A percentile compares a stretch with the other conserved stretches of the same genome.
phyloP scores from a whole-genome alignment of 2,888 invertebrate species.

The Liposcelis brunnea region DNA sequence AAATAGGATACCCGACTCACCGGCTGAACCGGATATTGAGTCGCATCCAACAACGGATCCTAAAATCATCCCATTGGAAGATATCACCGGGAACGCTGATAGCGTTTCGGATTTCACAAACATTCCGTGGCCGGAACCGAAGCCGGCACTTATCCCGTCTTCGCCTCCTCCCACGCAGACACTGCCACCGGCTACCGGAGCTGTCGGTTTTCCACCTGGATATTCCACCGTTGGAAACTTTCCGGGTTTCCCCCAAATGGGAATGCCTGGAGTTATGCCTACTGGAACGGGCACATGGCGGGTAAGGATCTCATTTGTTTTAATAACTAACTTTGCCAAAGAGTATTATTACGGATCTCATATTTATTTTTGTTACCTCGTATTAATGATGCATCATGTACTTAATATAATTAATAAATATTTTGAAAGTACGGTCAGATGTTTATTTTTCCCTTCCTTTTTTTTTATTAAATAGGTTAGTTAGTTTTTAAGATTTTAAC shows the following conservation, averaged over 20 bases:
- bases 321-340: neutral
- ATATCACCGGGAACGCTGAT: conserved; percentile 67
- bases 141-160: conserved; percentile 32
- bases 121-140: conserved; percentile 73
- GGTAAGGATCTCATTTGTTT: conserved; percentile 14
- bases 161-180: conserved; percentile 21
- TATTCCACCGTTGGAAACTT: conserved; percentile 19
- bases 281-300: conserved; percentile 22
- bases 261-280: conserved; percentile 26
- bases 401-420: no score
- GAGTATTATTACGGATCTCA: neutral
- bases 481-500: no score
- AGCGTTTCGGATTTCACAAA: conserved; percentile 58
- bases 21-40: conserved; percentile 75
- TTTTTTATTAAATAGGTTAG: no score
- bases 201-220: conserved; percentile 29
- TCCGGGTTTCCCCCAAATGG: conserved; percentile 19
- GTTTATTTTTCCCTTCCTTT: neutral
- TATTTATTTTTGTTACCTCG: neutral
- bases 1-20: conserved; percentile 59
- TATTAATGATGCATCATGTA: no score
- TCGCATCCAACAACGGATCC: conserved; percentile 59
- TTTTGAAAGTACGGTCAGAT: neutral
- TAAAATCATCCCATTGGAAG: conserved; percentile 72
- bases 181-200: conserved; percentile 20